Base-by-base conservation (phyloP, 2,888 invertebrate species). In the Netelia virgata region DNA sequence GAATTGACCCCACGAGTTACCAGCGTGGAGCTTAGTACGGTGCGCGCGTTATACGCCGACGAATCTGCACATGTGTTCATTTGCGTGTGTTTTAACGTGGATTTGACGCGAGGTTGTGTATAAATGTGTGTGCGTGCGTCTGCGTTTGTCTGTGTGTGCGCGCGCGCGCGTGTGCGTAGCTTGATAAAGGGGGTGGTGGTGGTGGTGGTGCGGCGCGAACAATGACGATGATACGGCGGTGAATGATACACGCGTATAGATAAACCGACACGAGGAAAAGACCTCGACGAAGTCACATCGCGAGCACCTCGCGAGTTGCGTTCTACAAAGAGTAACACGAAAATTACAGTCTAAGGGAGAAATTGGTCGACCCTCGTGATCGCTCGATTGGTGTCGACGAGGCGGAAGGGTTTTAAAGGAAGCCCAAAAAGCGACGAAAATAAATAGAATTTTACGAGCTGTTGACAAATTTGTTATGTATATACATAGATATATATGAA, bases 161-260 rank as follows among this genome's bases (percentile, higher is more conserved):
- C 83, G 86, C 83, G 69, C 83, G 69, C 57, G 41, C 41, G 57
- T 50, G 75, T 57, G 63, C 55, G 63, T 18, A 85, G 61, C 18
- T 88, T 86, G 89, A 87, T 88, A 50, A 72, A 70, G 90, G 89
- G 88, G 88, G 86, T 83, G 86, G n/a, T 86, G 72, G 73, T 83
- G 88, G 86, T 83, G 86, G n/a, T 86, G 72, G 73, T 83, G 74
- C 78, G 18, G 69, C 83, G 77, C 72, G 81, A 73, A 68, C 41
- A 72, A 61, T 89, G 79, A 88, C 20, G 61, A 11, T 23, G n/a
- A 61, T 76, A 88, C 90, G 90, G 90, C 91, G 91, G 91, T 91
- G 91, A 73, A 80, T 80, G 79, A 80, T 66, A 80, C 73, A 41
- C 55, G 14, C 61, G 14, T 14, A 47, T 47, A 47, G 10, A 47